Evolutionary conservation across 2,888 invertebrate genomes (phyloP), one percentile per base, ranked within the genome.

Genomic region (Pristionchus entomophagus): DNA sequence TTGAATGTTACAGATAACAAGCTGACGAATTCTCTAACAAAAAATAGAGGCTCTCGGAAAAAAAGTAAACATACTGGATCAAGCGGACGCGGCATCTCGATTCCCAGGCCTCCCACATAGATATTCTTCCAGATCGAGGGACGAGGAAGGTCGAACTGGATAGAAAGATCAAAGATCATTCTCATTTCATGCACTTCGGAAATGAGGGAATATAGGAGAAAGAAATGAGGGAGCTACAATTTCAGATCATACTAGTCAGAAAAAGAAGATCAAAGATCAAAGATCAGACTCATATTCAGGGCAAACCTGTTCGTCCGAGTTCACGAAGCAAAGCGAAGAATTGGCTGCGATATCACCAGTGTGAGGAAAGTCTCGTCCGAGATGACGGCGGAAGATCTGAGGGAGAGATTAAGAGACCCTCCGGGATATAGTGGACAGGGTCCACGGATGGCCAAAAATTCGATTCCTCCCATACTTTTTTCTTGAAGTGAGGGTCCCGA

Each of bases 281-380:
- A n/a, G n/a, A n/a, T 45, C 45, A 10, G 6, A 45, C 10, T 38
- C 19, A 38, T 2, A n/a, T 38, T 35, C 65, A n/a, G 8, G 19
- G n/a, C 12, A 41, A 1, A 59, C 82, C 82, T 84, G 90, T 81
- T 89, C 88, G 65, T 90, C 90, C 26, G 88, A 85, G 84, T 88
- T 88, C 22, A 88, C 80, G 73, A 90, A 90, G 80, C 82, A 84
- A 22, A 90, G 83, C 56, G 87, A 83, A 12, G 89, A 49, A 35
- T 88, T 85, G 17, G 91, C 89, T 17, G 89, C 89, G 65, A 92
- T 88, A 12, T 90, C 90, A 41, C 91, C 87, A 14, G 91, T 86
- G 78, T 88, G 87, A 10, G 92, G 92, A 81, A 92, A 92, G 73
- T 91, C 86, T 26, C 89, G 87, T 12, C 86, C 78, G 35, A 88